Percentiles rank a stretch among this genome's conserved stretches.
phyloP scores from a whole-genome alignment of 2,797 vertebrate species.

The Fistularia tabacaria region DNA sequence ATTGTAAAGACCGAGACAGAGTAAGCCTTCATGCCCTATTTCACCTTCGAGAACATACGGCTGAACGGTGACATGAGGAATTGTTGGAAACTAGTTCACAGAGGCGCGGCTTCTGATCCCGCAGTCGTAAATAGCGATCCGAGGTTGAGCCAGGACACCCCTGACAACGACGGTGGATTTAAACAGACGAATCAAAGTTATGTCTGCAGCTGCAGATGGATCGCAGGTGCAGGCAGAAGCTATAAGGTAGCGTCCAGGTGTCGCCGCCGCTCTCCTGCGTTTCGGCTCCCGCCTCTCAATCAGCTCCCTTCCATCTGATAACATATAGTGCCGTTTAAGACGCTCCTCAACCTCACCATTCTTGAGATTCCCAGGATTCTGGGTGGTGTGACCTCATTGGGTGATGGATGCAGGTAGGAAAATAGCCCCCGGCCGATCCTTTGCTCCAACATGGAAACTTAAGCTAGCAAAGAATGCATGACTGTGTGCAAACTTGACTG shows the following conservation, averaged over 20 bases:
- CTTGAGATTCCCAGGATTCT: slow-evolving; percentile 68
- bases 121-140: too few species aligned
- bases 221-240: slow-evolving; percentile 15
- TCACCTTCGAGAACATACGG: slow-evolving; percentile 9
- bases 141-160: too few species aligned
- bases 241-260: slow-evolving; percentile 27
- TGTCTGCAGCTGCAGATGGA: not conserved
- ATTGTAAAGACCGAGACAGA: slow-evolving; percentile 13
- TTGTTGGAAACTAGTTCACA: not conserved
- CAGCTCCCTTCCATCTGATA: slow-evolving; percentile 63
- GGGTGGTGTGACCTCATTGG: slow-evolving; percentile 72
- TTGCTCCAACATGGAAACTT: slow-evolving; percentile 72
- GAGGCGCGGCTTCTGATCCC: too few species aligned
- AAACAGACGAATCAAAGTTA: not conserved
- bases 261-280: slow-evolving; percentile 22
- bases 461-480: slow-evolving; percentile 70
- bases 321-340: slow-evolving; percentile 48
- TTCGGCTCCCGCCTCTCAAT: slow-evolving; percentile 37
- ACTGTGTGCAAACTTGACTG: slow-evolving; percentile 71
- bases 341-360: slow-evolving; percentile 67
- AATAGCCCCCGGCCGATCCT: slow-evolving; percentile 64
- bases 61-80: not conserved
- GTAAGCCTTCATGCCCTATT: slow-evolving; percentile 12
- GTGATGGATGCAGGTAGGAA: slow-evolving; percentile 62
- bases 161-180: too few species aligned